Conservation (phyloP, 92 coral and sea anemone genomes). For the Actinostola sp. region DNA sequence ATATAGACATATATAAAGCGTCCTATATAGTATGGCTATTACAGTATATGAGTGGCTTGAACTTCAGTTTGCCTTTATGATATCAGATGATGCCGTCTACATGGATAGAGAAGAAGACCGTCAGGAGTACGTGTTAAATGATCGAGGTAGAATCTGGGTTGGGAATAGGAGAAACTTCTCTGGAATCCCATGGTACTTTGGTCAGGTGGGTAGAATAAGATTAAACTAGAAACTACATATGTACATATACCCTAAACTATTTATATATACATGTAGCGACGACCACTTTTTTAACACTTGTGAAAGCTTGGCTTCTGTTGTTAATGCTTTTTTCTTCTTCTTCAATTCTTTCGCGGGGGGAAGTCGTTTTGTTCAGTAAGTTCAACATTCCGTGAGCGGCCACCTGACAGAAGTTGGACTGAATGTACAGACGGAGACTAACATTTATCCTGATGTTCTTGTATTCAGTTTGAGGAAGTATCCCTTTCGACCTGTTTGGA, state of each 20-base stretch:
- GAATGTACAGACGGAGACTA: background rate
- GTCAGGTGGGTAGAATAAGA: slow-evolving; percentile 62
- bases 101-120: slow-evolving; percentile 72
- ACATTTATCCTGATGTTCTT: background rate
- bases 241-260: too few relatives aligned
- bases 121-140: slow-evolving; percentile 85
- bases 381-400: too few relatives aligned
- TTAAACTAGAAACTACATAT: too few relatives aligned
- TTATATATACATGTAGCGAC: too few relatives aligned
- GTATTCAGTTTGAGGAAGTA: slow-evolving; percentile 70
- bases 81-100: slow-evolving; percentile 79
- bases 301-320: too few relatives aligned
- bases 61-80: background rate
- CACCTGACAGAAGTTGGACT: too few relatives aligned
- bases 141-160: slow-evolving; percentile 84
- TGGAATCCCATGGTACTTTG: slow-evolving; percentile 92
- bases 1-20: background rate
- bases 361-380: too few relatives aligned
- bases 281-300: too few relatives aligned
- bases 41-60: too few relatives aligned
- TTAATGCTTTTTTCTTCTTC: too few relatives aligned
- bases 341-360: too few relatives aligned
- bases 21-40: too few relatives aligned
- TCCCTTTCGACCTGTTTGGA: slow-evolving; percentile 50
- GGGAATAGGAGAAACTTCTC: slow-evolving; percentile 50